phyloP scores from a whole-genome alignment of 2,888 invertebrate genomes.

The Amblyjoppa proteus region DNA sequence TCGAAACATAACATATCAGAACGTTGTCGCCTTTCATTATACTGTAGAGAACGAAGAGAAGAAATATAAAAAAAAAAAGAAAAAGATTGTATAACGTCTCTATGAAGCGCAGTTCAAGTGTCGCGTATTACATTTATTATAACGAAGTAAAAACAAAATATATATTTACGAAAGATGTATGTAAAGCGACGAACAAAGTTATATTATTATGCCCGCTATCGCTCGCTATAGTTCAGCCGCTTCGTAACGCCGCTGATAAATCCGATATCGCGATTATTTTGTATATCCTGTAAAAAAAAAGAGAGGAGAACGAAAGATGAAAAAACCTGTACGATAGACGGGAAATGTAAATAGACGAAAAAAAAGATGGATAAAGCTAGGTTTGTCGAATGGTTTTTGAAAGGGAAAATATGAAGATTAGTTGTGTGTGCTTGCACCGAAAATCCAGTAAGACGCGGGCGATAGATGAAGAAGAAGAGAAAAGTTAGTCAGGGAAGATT shows the following conservation, averaged over 20 bases:
- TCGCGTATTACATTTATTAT: constrained; percentile 54
- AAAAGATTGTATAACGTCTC: constrained; percentile 38
- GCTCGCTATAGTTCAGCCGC: constrained; percentile 52
- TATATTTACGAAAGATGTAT: constrained; percentile 39
- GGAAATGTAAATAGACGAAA: constrained; percentile 41
- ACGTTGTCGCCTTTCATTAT: constrained; percentile 74
- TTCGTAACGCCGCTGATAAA: constrained; percentile 54
- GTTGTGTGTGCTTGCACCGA: constrained; percentile 17
- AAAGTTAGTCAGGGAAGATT: constrained; percentile 48
- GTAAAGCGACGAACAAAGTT: constrained; percentile 46
- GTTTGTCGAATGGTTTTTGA: constrained; percentile 17
- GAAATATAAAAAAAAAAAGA: constrained; percentile 16
- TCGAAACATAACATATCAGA: constrained; percentile 78
- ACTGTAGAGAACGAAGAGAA: constrained; percentile 55
- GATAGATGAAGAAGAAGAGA: constrained; percentile 16
- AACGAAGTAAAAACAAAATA: constrained; percentile 23
- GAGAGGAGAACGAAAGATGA: not conserved
- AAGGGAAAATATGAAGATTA: constrained; percentile 11
- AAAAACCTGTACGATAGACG: constrained; percentile 3
- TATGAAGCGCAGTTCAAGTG: constrained; percentile 34
- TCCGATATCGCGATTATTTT: constrained; percentile 54
- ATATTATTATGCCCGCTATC: constrained; percentile 50
- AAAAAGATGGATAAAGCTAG: constrained; percentile 12
- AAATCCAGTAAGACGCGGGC: constrained; percentile 17
- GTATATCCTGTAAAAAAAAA: constrained; percentile 61